Evolutionary conservation across 2,888 invertebrate genomes (phyloP).

Genomic region (Chironomus tentans): DNA sequence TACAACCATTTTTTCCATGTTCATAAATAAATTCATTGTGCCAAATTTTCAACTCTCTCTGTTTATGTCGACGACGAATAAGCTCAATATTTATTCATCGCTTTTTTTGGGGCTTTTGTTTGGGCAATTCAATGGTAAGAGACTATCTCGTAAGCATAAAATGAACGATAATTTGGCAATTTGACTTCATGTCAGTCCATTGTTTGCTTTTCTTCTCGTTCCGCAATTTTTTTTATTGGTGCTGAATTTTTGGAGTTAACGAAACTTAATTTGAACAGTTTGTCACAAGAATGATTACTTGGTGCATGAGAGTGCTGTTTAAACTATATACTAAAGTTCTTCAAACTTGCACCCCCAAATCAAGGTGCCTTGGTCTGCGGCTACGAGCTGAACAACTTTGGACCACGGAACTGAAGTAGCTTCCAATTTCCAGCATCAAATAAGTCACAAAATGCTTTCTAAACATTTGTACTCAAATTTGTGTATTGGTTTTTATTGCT

Average conservation of each 20-base stretch:
- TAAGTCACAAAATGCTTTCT: too few relatives aligned
- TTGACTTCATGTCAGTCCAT: constrained; percentile 10
- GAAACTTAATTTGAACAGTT: not conserved
- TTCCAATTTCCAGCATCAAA: too few relatives aligned
- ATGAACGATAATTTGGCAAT: constrained; percentile 15
- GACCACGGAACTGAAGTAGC: too few relatives aligned
- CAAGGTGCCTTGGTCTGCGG: too few relatives aligned
- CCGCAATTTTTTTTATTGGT: not conserved
- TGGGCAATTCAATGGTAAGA: not conserved
- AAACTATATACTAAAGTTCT: too few relatives aligned
- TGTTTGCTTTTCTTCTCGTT: not conserved
- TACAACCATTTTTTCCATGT: not conserved
- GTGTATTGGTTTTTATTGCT: too few relatives aligned
- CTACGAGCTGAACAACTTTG: too few relatives aligned
- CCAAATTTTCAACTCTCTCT: not conserved
- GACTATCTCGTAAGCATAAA: not conserved
- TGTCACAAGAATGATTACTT: too few relatives aligned
- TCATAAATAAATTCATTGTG: not conserved
- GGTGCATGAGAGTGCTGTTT: too few relatives aligned
- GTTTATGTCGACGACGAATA: not conserved
- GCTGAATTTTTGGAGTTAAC: not conserved
- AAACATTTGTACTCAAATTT: too few relatives aligned
- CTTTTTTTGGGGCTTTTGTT: not conserved
- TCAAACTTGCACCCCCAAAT: too few relatives aligned
- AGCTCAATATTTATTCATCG: not conserved